These are phyloP conservation scores for Parotia lawesii DNA, from an alignment of 2,113 vertebrate species.

Conservation along the genomic window DNA sequence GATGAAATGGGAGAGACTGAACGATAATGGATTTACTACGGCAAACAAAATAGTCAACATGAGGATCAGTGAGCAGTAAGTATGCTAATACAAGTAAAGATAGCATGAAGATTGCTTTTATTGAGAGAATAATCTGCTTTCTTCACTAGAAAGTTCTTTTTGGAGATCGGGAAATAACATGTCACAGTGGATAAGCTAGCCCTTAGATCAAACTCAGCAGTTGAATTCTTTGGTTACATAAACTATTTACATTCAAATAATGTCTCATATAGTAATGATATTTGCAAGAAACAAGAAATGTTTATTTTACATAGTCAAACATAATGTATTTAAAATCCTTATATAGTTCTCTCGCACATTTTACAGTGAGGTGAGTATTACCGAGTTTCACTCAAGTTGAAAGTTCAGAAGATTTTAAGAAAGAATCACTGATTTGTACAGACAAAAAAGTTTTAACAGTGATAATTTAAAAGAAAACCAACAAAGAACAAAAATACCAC, in stretches of 20 bases:
- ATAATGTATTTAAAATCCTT: background rate
- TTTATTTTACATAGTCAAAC: background rate
- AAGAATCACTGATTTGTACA: background rate
- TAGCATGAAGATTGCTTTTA: background rate
- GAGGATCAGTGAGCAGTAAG: constrained; percentile 76
- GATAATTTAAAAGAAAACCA: background rate
- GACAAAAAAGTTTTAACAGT: background rate
- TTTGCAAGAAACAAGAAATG: background rate
- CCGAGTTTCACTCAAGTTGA: background rate
- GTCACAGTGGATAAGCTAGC: background rate
- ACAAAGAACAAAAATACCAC: background rate
- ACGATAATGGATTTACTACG: constrained; percentile 73
- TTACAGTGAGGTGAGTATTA: background rate
- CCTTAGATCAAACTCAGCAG: background rate
- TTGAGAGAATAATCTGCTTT: background rate
- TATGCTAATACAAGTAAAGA: background rate
- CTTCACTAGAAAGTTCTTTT: background rate
- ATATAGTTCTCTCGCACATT: background rate
- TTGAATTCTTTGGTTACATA: background rate
- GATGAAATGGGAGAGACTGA: constrained; percentile 86
- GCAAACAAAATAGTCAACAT: constrained; percentile 82
- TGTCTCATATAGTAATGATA: background rate
- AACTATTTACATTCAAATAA: background rate
- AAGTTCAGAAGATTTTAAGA: background rate
- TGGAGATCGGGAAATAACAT: background rate